Percentiles rank a stretch among this genome's conserved stretches.
These are phyloP conservation scores for Jacana jacana DNA, from an alignment of 2,113 vertebrate species.

Conservation along the genomic window DNA sequence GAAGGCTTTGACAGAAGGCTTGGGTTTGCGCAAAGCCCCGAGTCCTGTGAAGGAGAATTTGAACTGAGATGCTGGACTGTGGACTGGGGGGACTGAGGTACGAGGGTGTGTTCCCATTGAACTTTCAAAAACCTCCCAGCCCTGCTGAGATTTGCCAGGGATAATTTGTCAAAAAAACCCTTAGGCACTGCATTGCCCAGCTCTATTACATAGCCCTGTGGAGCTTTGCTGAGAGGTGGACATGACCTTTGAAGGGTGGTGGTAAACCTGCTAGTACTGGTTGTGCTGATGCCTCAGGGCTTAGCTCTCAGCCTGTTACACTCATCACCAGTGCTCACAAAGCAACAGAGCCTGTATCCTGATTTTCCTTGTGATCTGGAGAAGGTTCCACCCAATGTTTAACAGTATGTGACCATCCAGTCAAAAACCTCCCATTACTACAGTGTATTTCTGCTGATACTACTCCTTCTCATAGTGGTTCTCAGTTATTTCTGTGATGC, in stretches of 20 bases:
- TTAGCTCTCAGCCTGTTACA: not conserved
- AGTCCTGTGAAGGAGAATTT: not conserved
- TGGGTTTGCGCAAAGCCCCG: accelerated
- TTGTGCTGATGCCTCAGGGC: not conserved
- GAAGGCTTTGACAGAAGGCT: slow-evolving; percentile 1
- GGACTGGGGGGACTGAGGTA: accelerated
- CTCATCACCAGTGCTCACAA: not conserved
- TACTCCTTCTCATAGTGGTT: not conserved
- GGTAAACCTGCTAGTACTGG: not conserved
- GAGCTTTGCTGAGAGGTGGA: not conserved
- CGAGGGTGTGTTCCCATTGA: not conserved
- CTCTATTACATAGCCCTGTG: not conserved
- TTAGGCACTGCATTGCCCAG: not conserved
- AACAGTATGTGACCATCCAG: not conserved
- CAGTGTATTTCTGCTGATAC: not conserved
- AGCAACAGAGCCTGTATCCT: not conserved
- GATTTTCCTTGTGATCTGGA: not conserved
- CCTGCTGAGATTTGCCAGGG: not conserved
- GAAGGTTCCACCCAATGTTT: not conserved
- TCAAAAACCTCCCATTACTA: not conserved
- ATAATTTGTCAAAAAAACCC: not conserved
- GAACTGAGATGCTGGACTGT: not conserved
- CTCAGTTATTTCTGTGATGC: not conserved
- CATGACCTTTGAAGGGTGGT: accelerated
- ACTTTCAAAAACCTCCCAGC: not conserved